phyloP scores from a whole-genome alignment of 2,113 vertebrate genomes.

The Phoxinus phoxinus region DNA sequence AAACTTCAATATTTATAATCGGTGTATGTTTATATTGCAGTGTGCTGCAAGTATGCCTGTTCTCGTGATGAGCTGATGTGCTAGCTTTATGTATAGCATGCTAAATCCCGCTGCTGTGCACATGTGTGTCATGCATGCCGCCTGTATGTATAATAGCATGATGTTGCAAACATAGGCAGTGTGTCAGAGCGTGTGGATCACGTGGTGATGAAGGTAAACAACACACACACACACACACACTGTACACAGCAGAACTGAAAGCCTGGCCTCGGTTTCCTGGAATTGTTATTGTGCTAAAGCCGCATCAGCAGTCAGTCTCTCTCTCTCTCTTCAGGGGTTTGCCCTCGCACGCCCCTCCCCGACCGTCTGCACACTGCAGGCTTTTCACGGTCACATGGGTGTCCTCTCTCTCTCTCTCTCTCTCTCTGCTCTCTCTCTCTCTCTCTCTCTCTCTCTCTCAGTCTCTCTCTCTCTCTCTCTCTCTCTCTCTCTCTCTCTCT shows the following conservation, averaged over 20 bases:
- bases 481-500: constrained; percentile 37
- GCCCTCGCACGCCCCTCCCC: constrained; percentile 61
- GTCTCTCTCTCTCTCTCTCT: constrained; percentile 37
- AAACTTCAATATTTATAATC: too few relatives aligned
- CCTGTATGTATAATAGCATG: neutral
- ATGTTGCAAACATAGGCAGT: neutral
- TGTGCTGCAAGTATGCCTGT: too few relatives aligned
- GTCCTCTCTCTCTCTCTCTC: constrained; percentile 46
- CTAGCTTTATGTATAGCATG: too few relatives aligned
- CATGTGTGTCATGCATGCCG: too few relatives aligned
- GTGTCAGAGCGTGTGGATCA: constrained; percentile 31
- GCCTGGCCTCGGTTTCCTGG: constrained; percentile 73
- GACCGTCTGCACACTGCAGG: constrained; percentile 71
- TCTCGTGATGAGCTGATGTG: too few relatives aligned
- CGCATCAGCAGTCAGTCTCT: constrained; percentile 56
- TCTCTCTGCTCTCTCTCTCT: constrained; percentile 17
- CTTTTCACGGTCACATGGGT: constrained; percentile 73
- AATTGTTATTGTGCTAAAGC: constrained; percentile 73
- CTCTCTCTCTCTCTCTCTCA: constrained; percentile 38
- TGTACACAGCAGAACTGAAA: neutral
- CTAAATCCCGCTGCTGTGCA: too few relatives aligned
- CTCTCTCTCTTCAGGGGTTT: constrained; percentile 22
- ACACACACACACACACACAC: neutral
- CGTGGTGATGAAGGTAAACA: constrained; percentile 69
- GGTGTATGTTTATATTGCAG: too few relatives aligned